Percentiles rank a stretch among this genome's conserved stretches.
phyloP scores from a whole-genome alignment of 2,113 vertebrate species.

The Chlamydotis undulata region DNA sequence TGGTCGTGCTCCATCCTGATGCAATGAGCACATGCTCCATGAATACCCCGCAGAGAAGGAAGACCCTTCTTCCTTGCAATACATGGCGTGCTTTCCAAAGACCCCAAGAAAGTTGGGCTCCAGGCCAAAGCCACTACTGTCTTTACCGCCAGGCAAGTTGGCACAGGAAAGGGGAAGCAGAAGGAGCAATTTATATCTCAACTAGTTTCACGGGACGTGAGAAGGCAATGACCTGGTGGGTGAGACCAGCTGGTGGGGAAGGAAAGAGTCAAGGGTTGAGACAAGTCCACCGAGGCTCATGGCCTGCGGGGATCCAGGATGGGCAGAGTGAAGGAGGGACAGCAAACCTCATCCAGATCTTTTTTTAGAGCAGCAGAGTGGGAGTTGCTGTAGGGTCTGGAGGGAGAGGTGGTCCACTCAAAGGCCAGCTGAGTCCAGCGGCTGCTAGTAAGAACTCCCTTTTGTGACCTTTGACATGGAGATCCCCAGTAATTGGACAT shows the following conservation, averaged over 20 bases:
- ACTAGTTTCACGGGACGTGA: neutral
- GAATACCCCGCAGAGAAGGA: neutral
- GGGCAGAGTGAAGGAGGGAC: neutral
- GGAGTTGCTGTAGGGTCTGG: neutral
- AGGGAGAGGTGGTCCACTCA: neutral
- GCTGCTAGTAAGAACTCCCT: neutral
- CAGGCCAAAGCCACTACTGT: neutral
- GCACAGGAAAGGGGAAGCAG: neutral
- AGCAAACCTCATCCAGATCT: neutral
- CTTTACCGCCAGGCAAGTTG: neutral
- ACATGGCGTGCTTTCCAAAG: neutral
- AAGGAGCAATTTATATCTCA: neutral
- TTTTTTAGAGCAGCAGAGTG: neutral
- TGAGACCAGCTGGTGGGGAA: neutral
- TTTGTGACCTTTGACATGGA: neutral
- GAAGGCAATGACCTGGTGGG: neutral
- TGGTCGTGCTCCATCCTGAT: neutral
- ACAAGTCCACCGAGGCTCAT: neutral
- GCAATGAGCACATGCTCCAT: fast-evolving
- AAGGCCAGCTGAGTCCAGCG: neutral
- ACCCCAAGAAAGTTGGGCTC: neutral
- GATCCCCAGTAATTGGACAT: neutral
- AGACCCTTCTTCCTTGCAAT: neutral
- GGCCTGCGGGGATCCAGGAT: fast-evolving
- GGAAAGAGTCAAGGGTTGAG: neutral